A percentile compares a stretch with the other conserved stretches of the same genome.
These are phyloP conservation scores for Orchesella cincta DNA, from an alignment of 1,140 invertebrate species.

Conservation along the genomic window DNA sequence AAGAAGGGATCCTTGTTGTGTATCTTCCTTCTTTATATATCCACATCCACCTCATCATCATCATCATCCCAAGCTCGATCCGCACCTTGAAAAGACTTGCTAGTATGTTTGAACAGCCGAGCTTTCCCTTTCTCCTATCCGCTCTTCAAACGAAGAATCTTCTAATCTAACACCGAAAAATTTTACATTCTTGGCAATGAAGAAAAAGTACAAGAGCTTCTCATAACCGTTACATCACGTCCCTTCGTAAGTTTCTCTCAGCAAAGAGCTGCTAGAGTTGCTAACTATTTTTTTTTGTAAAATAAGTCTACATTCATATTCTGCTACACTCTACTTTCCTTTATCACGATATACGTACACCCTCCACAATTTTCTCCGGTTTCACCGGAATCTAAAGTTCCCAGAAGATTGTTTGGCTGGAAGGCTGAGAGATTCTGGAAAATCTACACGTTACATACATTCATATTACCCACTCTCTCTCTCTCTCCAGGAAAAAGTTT, in stretches of 20 bases:
- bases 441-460: neutral
- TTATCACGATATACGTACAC: neutral
- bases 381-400: neutral
- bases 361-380: neutral
- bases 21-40: neutral
- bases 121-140: neutral
- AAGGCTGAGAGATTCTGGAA: neutral
- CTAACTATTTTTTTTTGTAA: no score
- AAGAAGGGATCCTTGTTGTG: neutral
- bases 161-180: neutral
- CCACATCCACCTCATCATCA: neutral
- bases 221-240: neutral
- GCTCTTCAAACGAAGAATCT: neutral
- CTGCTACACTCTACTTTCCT: neutral
- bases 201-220: neutral
- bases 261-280: no score
- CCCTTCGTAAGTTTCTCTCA: no score
- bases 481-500: neutral
- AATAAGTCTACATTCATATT: no score
- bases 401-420: conserved; percentile 19
- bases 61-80: neutral
- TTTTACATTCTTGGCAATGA: neutral
- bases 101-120: neutral
- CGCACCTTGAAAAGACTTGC: neutral
- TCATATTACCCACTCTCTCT: neutral